phyloP scores from a whole-genome alignment of 2,113 vertebrate species.

The Zosterops lateralis region DNA sequence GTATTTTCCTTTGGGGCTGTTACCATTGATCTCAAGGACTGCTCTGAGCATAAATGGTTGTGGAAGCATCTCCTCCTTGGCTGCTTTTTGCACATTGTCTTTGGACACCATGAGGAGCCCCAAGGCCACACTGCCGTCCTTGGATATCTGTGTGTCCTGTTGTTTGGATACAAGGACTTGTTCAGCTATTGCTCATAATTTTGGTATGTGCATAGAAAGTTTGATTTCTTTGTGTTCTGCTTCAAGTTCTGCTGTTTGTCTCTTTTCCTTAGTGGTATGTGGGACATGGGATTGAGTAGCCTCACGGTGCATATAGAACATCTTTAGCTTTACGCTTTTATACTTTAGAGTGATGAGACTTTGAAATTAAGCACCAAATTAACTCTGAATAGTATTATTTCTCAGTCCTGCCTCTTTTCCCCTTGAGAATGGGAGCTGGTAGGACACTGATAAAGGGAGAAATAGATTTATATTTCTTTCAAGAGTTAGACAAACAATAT shows the following conservation, averaged over 20 bases:
- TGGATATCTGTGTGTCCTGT: background rate
- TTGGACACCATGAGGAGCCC: background rate
- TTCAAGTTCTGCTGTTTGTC: background rate
- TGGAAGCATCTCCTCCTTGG: background rate
- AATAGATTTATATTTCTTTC: background rate
- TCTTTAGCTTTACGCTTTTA: background rate
- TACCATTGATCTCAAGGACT: background rate
- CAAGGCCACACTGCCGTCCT: background rate
- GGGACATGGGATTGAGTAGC: background rate
- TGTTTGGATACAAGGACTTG: background rate
- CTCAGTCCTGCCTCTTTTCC: background rate
- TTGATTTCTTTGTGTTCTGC: background rate
- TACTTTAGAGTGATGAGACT: background rate
- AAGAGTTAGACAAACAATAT: background rate
- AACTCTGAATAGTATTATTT: background rate
- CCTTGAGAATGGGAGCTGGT: background rate
- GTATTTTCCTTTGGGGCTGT: background rate
- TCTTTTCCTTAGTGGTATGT: background rate
- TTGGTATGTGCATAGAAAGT: background rate
- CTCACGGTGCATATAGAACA: background rate
- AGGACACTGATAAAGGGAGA: background rate
- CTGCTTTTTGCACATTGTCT: background rate
- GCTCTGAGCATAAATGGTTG: background rate
- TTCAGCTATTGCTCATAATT: background rate
- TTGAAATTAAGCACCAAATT: background rate